phyloP scores from a whole-genome alignment of 2,888 invertebrate genomes.

The Argynnis bischoffii region DNA sequence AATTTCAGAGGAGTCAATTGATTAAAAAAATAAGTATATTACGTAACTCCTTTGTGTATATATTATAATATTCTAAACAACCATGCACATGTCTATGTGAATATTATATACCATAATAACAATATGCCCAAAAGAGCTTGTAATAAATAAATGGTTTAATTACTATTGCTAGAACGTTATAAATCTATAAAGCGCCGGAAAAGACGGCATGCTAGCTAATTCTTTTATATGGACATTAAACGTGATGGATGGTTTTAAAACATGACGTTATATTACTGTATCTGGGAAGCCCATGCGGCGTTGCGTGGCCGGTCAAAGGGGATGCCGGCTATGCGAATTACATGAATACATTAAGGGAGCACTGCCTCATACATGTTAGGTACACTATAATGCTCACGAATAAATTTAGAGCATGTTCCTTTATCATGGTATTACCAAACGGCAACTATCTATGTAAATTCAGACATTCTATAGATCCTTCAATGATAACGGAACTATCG shows the following conservation, averaged over 20 bases:
- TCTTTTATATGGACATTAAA: conserved; percentile 80
- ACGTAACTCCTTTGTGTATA: conserved; percentile 11
- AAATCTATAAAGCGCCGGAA: conserved; percentile 52
- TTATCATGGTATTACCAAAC: conserved; percentile 67
- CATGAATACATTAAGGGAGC: conserved; percentile 82
- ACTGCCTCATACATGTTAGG: conserved; percentile 72
- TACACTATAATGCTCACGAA: conserved; percentile 80
- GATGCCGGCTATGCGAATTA: conserved; percentile 81
- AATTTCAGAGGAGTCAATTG: conserved; percentile 66
- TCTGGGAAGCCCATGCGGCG: conserved; percentile 75
- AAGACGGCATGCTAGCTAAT: conserved; percentile 66
- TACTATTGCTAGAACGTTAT: conserved; percentile 21
- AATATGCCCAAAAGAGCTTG: conserved; percentile 2
- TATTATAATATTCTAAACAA: conserved; percentile 5
- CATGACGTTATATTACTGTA: conserved; percentile 80
- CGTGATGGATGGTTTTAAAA: conserved; percentile 82
- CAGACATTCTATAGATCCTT: conserved; percentile 60
- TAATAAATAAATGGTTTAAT: conserved; percentile 20
- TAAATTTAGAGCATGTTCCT: conserved; percentile 78
- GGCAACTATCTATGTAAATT: conserved; percentile 71
- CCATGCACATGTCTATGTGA: background rate
- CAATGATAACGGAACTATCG: conserved; percentile 49
- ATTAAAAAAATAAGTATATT: conserved; percentile 48
- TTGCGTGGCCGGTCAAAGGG: conserved; percentile 82
- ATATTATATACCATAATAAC: background rate